Base-by-base conservation (phyloP, 2,113 vertebrate genomes). In the Pterophyllum scalare region DNA sequence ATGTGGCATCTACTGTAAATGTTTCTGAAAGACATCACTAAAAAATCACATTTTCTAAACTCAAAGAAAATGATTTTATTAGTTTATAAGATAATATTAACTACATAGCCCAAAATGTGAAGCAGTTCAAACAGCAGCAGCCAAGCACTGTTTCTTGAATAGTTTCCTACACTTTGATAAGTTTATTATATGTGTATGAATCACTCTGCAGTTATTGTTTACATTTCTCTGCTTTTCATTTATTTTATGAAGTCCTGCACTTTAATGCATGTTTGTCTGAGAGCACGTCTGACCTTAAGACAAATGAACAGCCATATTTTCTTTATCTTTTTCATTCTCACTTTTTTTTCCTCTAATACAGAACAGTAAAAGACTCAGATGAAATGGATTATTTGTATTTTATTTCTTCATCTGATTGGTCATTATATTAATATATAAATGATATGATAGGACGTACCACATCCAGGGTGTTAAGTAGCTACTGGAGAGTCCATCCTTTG, bases 361-460 rank as follows among this genome's bases (percentile, higher is more conserved):
- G 15, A 17, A 54, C 17, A 54, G 7, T 15, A 7, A 17, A 6
- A 19, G 20, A 35, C 7, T 35, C 35, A 35, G 43, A 31, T 52
- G 17, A 52, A 70, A 70, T 19, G 0, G 22, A 31, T 72, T 52
- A 52, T 52, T 17, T 49, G 46, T 11, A 33, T 33, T 33, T 33
- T 33, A 33, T 28, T 43, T 35, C 35, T 35, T 35, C 35, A 35
- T 35, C 35, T 35, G 35, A 5, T 35, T 35, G 35, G 8, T 35
- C 35, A 35, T 9, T 33, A 35, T 35, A 35, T 8, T 35, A 7
- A 35, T 35, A 35, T 9, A 9, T 38, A 38, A 38, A 38, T 38
- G 35, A 38, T 20, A 26, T 40, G 59, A 65, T 1, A 3, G 1
- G 62, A 91, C 81, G n/a, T 82, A 91, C 89, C 91, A 35, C 43